Evolutionary conservation across 2,113 vertebrate species (phyloP), one percentile per base, ranked within the genome.

Genomic region (Eupsittula cactorum): DNA sequence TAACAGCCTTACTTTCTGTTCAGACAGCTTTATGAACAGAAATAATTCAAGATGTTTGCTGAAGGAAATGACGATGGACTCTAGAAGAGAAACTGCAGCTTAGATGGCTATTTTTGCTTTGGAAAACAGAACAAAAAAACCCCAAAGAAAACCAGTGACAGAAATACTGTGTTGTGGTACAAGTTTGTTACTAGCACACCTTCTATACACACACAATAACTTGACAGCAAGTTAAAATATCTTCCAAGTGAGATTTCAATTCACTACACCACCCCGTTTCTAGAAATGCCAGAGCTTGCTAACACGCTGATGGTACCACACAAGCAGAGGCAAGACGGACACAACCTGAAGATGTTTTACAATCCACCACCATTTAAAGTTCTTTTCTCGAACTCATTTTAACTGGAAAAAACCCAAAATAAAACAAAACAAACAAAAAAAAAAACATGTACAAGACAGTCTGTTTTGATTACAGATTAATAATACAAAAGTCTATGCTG

Each of bases 401-500:
- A 93, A 97, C 95, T 97, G 97, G 93, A 97, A 97, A 98, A 97
- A n/a, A 60, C 31, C 33, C 57, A 9, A 49, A 49, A 49, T 24
- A 59, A 35, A 35, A 59, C 33, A 59, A 59, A 59, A 59, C 20
- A 35, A 59, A n/a, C 8, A 31, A 31, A 97, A 95, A 8, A 42
- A 98, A 97, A 97, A 83, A 97, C 97, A 92, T 79, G 97, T 98
- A 97, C 97, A 96, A 97, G 97, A 98, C 95, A 95, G 96, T 97
- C 95, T 97, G 95, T 84, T 96, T 89, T 94, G 98, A 98, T 98
- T 97, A 98, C 96, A 98, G 98, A 97, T 97, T 97, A 97, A 86
- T 97, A 97, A 95, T 96, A 96, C 96, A 97, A 97, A 96, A 95
- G 97, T 98, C 97, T 96, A 86, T 82, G 97, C 77, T 52, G 93